Evolutionary conservation across 1,140 invertebrate genomes (phyloP).

Genomic region (Calephelis nemesis): DNA sequence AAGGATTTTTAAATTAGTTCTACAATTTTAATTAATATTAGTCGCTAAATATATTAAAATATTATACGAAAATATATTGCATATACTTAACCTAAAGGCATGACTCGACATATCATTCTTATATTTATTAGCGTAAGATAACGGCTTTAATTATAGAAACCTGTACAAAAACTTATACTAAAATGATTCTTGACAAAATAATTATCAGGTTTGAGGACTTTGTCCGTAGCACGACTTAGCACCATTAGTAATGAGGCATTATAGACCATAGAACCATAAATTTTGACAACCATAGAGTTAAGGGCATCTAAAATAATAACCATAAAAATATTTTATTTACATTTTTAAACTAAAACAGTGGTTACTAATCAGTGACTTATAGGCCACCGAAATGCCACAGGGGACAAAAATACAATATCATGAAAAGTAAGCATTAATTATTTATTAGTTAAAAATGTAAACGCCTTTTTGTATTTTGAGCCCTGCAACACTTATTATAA

Average conservation of each 20-base stretch:
- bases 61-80: constrained; percentile 24
- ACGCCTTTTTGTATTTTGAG: too few species aligned
- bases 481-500: background rate
- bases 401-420: too few species aligned
- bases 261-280: constrained; percentile 48
- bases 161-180: constrained; percentile 65
- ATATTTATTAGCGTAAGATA: constrained; percentile 27
- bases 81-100: constrained; percentile 72
- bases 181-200: constrained; percentile 44
- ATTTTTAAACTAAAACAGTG: background rate
- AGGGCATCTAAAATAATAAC: background rate
- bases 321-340: constrained; percentile 5
- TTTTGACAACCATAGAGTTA: constrained; percentile 21
- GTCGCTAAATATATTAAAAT: background rate
- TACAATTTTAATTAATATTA: background rate
- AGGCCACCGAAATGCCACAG: too few species aligned
- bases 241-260: constrained; percentile 52
- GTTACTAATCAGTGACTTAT: too few species aligned
- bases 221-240: constrained; percentile 70
- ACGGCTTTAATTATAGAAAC: constrained; percentile 30
- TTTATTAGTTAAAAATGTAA: too few species aligned
- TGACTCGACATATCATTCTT: constrained; percentile 70
- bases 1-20: background rate
- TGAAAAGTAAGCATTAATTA: too few species aligned
- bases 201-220: constrained; percentile 58